Base-by-base conservation (phyloP, 1,140 invertebrate species). In the Drosophila saltans region DNA sequence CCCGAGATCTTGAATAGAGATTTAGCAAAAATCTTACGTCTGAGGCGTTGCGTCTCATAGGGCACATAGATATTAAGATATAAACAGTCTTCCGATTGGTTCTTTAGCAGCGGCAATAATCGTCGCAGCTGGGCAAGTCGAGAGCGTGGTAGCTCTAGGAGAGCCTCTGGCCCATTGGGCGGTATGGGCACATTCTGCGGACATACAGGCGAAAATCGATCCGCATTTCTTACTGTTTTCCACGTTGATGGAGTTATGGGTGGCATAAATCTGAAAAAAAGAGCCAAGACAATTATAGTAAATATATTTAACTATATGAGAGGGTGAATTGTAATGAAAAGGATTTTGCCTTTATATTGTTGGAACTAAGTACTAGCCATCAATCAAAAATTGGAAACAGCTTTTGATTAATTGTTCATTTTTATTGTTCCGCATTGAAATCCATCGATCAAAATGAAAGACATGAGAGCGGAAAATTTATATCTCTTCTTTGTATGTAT, bases 61-160 rank as follows among this genome's bases (percentile, higher is more conserved):
- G 98, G 98, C 69, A 98, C 97, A 93, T 98, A 99, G 71, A 99
- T 95, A 93, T 99, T 99, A 80, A 99, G 94, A 93, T 98, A 99
- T 81, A 99, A 96, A 92, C 98, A 99, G 94, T 99, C 98, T 94
- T 99, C 98, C 92, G 96, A 97, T 93, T 98, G 97, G 91, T 98
- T 97, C 76, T 94, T 94, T 40, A 99, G 94, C 72, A 97, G 94
- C 7, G 97, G 96, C 63, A 96, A 93, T 74, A 99, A 93, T 73
- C 96, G 95, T 79, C 97, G 95, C 33, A 99, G 94, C 90, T 97
- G 96, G 30, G 95, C 94, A 39, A 98, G 94, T 21, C 97, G 94
- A 10, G 95, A 96, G 39, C 96, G 94, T 7, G 98, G 97, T 81
- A 97, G 95, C 76, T 95, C 93, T 74, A 96, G 92, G 28, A 96